phyloP scores from a whole-genome alignment of 2,797 vertebrate genomes.

The Taeniopygia guttata region DNA sequence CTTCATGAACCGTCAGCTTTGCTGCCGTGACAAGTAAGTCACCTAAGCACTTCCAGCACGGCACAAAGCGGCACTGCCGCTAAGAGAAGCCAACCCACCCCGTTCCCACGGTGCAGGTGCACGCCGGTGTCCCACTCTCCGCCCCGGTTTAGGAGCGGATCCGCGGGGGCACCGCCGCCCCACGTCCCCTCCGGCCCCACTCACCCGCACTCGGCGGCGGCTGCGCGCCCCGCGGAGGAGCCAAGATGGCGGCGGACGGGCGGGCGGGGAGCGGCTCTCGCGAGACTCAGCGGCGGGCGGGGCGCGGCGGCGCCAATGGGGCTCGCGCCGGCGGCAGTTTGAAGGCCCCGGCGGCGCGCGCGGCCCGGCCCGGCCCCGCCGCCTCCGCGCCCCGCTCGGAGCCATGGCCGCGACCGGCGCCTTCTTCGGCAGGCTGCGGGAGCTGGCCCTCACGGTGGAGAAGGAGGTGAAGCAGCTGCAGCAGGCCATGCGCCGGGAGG shows the following conservation, averaged over 20 bases:
- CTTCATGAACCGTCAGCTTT: accelerated
- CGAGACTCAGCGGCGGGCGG: neutral
- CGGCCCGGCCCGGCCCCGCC: accelerated
- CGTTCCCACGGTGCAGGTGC: no score
- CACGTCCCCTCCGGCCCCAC: accelerated
- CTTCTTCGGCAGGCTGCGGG: neutral
- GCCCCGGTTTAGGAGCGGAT: neutral
- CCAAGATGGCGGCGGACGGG: neutral
- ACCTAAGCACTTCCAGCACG: no score
- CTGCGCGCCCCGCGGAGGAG: accelerated
- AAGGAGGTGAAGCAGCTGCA: neutral
- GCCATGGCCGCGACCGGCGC: neutral
- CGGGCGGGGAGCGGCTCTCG: neutral
- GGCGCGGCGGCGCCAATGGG: neutral
- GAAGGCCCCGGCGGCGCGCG: neutral
- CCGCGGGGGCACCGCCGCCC: accelerated
- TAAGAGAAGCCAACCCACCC: no score
- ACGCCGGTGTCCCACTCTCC: no score
- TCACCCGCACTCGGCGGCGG: neutral
- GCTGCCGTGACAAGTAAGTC: neutral
- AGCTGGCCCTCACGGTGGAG: neutral
- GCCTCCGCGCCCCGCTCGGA: neutral
- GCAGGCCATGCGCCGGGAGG: neutral
- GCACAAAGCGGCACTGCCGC: neutral
- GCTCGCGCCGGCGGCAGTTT: neutral